These are phyloP conservation scores for Tiliqua scincoides DNA, from an alignment of 2,113 vertebrate genomes.

Conservation along the genomic window DNA sequence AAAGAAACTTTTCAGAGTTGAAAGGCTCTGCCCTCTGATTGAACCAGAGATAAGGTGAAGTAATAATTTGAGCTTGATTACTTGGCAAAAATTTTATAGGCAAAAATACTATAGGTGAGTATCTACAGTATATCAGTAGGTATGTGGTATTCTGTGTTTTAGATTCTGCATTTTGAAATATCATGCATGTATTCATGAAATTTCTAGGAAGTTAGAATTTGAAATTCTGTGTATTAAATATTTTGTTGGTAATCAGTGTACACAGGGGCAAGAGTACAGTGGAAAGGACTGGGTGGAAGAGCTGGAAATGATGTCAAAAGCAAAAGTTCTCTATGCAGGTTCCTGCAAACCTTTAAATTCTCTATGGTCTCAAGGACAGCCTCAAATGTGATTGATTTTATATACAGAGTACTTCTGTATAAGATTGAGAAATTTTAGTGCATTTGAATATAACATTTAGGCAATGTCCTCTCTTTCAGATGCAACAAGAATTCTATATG, in stretches of 20 bases:
- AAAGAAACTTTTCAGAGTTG: too few relatives aligned
- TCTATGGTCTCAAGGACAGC: background rate
- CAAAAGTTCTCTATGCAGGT: background rate
- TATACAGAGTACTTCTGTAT: background rate
- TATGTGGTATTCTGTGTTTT: background rate
- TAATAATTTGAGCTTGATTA: too few relatives aligned
- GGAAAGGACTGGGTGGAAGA: background rate
- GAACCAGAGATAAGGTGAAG: too few relatives aligned
- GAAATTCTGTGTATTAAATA: background rate
- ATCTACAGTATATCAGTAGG: too few relatives aligned
- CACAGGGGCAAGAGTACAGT: background rate
- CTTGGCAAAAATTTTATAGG: too few relatives aligned
- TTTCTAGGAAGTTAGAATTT: background rate
- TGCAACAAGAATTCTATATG: background rate
- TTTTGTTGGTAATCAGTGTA: background rate
- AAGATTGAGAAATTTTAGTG: background rate
- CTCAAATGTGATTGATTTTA: background rate
- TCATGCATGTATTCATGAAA: background rate
- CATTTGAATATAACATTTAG: background rate
- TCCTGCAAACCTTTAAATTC: background rate
- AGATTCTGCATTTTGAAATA: background rate
- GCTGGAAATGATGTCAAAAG: background rate
- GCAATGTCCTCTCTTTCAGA: conserved; percentile 44
- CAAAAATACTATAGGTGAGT: too few relatives aligned
- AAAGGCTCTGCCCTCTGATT: too few relatives aligned